Conservation (phyloP, 2,113 vertebrate species). For the Phoxinus phoxinus region DNA sequence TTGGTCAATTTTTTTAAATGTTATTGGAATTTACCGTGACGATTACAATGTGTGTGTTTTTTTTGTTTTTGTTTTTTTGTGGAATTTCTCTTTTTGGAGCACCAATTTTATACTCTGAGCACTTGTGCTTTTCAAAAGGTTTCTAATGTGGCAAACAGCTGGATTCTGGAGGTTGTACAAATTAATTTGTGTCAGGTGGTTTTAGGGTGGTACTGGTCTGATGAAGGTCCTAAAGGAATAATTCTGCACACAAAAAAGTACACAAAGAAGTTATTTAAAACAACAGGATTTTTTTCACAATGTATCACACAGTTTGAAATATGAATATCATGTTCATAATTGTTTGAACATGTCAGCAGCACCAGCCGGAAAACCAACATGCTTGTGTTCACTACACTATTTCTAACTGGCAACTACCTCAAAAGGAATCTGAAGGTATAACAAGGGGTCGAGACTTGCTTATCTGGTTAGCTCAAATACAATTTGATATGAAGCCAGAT, state of each 20-base stretch:
- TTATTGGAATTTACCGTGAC: neutral
- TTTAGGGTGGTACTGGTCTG: neutral
- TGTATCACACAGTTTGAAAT: no score
- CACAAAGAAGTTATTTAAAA: neutral
- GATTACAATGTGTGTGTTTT: neutral
- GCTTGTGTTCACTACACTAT: neutral
- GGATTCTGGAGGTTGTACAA: neutral
- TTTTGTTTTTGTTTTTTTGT: no score
- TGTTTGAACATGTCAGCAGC: neutral
- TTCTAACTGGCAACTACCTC: neutral
- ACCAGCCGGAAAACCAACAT: neutral
- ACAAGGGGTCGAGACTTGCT: neutral
- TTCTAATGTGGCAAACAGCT: neutral
- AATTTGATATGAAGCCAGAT: neutral
- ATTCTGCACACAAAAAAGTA: neutral
- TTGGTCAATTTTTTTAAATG: neutral
- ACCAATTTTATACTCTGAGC: neutral
- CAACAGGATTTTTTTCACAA: neutral
- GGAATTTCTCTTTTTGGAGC: neutral
- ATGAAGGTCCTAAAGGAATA: slow-evolving; percentile 7
- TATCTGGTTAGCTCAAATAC: slow-evolving; percentile 9
- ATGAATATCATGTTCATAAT: neutral
- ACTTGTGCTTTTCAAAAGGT: neutral
- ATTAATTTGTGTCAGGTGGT: neutral
- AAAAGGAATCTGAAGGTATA: slow-evolving; percentile 1